Evolutionary conservation across 2,797 vertebrate species (phyloP).

Genomic region (Erethizon dorsatum): DNA sequence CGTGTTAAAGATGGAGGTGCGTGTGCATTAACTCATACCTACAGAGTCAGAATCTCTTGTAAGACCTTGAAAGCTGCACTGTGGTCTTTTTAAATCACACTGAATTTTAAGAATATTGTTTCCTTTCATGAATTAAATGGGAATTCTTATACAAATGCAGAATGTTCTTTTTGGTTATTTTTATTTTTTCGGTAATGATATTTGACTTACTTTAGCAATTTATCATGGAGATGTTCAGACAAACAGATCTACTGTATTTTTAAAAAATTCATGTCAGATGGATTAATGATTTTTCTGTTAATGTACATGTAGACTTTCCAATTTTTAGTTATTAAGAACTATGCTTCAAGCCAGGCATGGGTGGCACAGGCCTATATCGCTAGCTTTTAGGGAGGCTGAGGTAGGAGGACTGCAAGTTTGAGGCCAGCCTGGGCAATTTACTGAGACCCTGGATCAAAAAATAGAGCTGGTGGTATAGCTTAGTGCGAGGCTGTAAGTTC

Average conservation of each 20-base stretch:
- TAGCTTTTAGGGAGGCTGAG: not conserved
- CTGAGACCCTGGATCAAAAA: not conserved
- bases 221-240: not conserved
- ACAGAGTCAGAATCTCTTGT: not conserved
- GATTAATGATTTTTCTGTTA: not conserved
- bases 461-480: not conserved
- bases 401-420: not conserved
- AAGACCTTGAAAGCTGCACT: not conserved
- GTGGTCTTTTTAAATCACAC: not conserved
- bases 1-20: not conserved
- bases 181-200: not conserved
- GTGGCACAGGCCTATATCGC: not conserved
- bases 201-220: conserved; percentile 18
- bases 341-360: not conserved
- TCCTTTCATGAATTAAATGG: not conserved
- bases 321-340: not conserved
- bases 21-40: not conserved
- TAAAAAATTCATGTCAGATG: too few species aligned
- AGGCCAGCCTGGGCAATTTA: not conserved
- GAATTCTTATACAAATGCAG: not conserved
- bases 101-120: not conserved
- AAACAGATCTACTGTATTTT: not conserved
- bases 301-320: not conserved
- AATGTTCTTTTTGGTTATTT: not conserved
- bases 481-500: not conserved